A percentile compares a stretch with the other conserved stretches of the same genome.
phyloP scores from a whole-genome alignment of 2,888 invertebrate genomes.

The Aporophyla lueneburgensis region DNA sequence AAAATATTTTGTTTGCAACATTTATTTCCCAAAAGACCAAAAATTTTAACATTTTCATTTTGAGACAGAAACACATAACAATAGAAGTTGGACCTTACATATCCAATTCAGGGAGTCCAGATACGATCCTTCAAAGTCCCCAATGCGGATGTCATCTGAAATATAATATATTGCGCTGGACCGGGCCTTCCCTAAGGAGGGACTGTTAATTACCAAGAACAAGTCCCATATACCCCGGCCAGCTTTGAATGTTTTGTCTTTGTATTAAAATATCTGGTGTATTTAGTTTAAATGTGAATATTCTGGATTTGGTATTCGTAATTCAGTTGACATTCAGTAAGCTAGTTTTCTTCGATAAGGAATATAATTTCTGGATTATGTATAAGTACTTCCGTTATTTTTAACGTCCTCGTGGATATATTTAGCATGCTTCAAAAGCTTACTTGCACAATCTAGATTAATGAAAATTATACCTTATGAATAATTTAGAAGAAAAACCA shows the following conservation, averaged over 20 bases:
- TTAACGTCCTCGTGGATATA: neutral
- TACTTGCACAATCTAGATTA: neutral
- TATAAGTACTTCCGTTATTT: neutral
- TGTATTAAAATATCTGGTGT: conserved; percentile 61
- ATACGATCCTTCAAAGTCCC: conserved; percentile 88
- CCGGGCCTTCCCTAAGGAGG: conserved; percentile 88
- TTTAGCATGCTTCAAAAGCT: neutral
- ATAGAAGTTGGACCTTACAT: conserved; percentile 58
- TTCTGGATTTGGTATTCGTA: neutral
- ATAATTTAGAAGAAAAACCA: neutral
- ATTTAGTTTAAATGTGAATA: conserved; percentile 6
- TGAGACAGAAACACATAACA: conserved; percentile 39
- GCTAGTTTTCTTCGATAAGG: neutral
- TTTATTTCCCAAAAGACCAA: neutral
- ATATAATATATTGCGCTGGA: conserved; percentile 89
- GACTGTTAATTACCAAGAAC: conserved; percentile 92
- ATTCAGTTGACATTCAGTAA: too few relatives aligned
- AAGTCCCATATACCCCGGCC: conserved; percentile 85
- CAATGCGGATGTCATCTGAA: conserved; percentile 85
- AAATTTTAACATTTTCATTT: conserved; percentile 32
- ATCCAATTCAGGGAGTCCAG: conserved; percentile 74
- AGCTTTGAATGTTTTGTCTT: conserved; percentile 83
- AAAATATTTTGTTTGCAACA: neutral
- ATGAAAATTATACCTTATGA: neutral
- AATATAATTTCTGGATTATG: neutral